Evolutionary conservation across 2,888 invertebrate species (phyloP).

Genomic region (Eustalomyia histrio): DNA sequence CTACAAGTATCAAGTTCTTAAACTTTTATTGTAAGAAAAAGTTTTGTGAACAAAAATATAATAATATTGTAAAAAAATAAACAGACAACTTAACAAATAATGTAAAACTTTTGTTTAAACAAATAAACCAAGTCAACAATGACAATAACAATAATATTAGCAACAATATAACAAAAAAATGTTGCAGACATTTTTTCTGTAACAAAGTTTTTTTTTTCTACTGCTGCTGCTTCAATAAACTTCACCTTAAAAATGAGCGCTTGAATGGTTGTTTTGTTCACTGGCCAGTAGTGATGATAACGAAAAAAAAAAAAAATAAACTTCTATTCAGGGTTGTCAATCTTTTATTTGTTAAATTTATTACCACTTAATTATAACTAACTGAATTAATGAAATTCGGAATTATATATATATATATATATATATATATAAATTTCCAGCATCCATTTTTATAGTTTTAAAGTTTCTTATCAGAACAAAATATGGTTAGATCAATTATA

Average conservation of each 20-base stretch:
- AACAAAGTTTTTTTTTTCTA: not conserved
- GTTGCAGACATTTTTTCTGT: not conserved
- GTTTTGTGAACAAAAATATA: not conserved
- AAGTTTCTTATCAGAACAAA: too few species aligned
- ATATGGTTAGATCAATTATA: too few species aligned
- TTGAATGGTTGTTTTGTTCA: not conserved
- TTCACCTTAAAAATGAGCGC: not conserved
- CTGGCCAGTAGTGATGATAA: too few species aligned
- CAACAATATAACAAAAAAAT: not conserved
- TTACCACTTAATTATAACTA: too few species aligned
- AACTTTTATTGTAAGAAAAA: slow-evolving; percentile 1
- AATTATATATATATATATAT: too few species aligned
- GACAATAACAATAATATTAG: not conserved
- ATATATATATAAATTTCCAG: too few species aligned
- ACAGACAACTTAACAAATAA: not conserved
- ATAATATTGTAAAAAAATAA: not conserved
- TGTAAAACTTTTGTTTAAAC: not conserved
- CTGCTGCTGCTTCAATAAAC: not conserved
- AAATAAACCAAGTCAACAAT: slow-evolving; percentile 13
- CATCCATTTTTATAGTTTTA: too few species aligned
- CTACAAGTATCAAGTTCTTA: slow-evolving; percentile 30
- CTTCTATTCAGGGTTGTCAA: too few species aligned
- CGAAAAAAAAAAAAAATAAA: too few species aligned
- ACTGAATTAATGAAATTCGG: too few species aligned
- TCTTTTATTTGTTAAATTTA: too few species aligned